Evolutionary conservation across 2,113 vertebrate genomes (phyloP).

Genomic region (Oncorhynchus keta): DNA sequence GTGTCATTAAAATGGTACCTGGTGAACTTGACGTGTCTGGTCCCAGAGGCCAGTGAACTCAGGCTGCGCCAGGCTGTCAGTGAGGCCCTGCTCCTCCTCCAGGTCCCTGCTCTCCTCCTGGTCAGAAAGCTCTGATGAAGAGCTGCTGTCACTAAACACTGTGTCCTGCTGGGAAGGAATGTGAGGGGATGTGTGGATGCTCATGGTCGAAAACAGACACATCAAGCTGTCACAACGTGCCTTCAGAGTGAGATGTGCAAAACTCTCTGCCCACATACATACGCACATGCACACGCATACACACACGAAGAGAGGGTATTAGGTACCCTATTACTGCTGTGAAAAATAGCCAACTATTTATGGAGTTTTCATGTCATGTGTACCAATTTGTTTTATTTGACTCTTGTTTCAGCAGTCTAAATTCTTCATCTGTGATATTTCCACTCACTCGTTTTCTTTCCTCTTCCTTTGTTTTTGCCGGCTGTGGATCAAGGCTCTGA

Average conservation of each 20-base stretch:
- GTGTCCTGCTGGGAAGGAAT: slow-evolving; percentile 13
- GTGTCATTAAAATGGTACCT: slow-evolving; percentile 38
- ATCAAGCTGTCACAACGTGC: not conserved
- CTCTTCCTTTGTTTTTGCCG: slow-evolving; percentile 13
- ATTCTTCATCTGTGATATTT: not conserved
- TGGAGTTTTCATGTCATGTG: too few relatives aligned
- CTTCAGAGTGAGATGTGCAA: not conserved
- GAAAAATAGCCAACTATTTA: too few relatives aligned
- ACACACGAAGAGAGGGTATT: not conserved
- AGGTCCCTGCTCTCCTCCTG: slow-evolving; percentile 19
- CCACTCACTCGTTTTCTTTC: slow-evolving; percentile 39
- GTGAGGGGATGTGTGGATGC: not conserved
- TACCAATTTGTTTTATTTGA: too few relatives aligned
- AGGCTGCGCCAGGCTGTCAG: slow-evolving; percentile 71
- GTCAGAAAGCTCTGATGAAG: slow-evolving; percentile 43
- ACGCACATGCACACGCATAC: not conserved
- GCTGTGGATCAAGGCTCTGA: slow-evolving; percentile 51
- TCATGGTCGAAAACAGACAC: not conserved
- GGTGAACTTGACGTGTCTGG: slow-evolving; percentile 27
- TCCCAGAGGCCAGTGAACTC: slow-evolving; percentile 85
- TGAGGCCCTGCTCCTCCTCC: slow-evolving; percentile 33
- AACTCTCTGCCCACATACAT: not conserved
- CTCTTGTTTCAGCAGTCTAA: too few relatives aligned
- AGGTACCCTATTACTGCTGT: too few relatives aligned
- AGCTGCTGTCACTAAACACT: slow-evolving; percentile 47